Evolutionary conservation across 2,888 invertebrate species (phyloP), one percentile per base, ranked within the genome.

Genomic region (Pristionchus japonicus): DNA sequence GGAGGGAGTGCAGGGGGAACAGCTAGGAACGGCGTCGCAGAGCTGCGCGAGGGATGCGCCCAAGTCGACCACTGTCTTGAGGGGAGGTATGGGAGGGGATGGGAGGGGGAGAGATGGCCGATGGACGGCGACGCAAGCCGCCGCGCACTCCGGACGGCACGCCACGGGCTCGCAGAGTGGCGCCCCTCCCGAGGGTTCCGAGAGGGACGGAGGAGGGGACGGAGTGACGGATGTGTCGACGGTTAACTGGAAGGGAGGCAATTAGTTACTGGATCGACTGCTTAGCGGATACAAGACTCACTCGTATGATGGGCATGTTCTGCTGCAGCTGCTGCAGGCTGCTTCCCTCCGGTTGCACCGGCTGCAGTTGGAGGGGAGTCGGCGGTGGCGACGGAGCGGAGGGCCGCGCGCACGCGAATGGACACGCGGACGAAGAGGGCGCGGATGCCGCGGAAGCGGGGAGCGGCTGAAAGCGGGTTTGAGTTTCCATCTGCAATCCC

Each of bases 31-130:
- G 87, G 27, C 70, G 67, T 15, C 86, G 70, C 86, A 86, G 70
- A 86, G 86, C 49, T 70, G 70, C 70, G 40, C 86, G 86, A 52
- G 86, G 86, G 86, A 86, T 86, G 70, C 86, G 70, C 86, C 86
- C 57, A 86, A 70, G 17, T 43, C 57, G 70, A 86, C 86, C 20
- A 86, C 49, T 20, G 70, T 86, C 47, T 57, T 17, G 52, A 6
- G 27, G 20, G 31, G 49, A 20, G 34, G 52, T 7, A 9, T 3
- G 7, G 40, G 37, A 20, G 52, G 9, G 82, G 52, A 49, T 13
- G 82, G 49, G 82, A 31, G 17, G 20, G 43, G 80, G 27, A 47
- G 82, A n/a, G 80, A 27, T 52, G 52, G 6, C 34, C 31, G 82
- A 49, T 6, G 82, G 82, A 13, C 82, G 82, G 7, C 82, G 37